A percentile compares a stretch with the other conserved stretches of the same genome.
Evolutionary conservation across 2,888 invertebrate genomes (phyloP).

Genomic region (Temnothorax ravouxi): DNA sequence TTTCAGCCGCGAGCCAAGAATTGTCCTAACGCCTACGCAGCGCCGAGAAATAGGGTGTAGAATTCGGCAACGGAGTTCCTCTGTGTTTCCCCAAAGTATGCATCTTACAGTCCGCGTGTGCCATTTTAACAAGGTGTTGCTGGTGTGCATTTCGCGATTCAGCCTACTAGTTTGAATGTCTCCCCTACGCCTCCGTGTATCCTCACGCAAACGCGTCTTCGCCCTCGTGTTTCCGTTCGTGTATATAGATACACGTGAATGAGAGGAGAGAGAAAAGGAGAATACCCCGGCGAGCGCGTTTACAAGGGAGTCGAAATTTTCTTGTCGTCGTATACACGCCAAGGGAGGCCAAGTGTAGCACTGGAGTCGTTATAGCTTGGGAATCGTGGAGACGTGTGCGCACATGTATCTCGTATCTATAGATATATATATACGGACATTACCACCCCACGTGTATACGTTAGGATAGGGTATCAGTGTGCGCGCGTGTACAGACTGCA

Average conservation of each 20-base stretch:
- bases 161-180: neutral
- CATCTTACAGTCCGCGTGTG: constrained; percentile 47
- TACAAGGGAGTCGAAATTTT: constrained; percentile 76
- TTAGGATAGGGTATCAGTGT: constrained; percentile 18
- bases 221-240: constrained; percentile 11
- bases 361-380: constrained; percentile 51
- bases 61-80: constrained; percentile 60
- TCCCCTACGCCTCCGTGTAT: neutral
- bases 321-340: constrained; percentile 73
- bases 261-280: neutral
- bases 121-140: neutral
- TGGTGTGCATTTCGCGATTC: constrained; percentile 31
- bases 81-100: constrained; percentile 69
- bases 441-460: neutral
- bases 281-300: neutral
- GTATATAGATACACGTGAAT: constrained; percentile 19
- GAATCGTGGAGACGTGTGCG: neutral
- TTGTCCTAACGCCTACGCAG: constrained; percentile 65
- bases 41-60: neutral
- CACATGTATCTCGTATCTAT: neutral
- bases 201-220: neutral
- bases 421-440: too few species aligned
- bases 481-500: constrained; percentile 54
- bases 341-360: constrained; percentile 62
- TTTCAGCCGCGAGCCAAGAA: constrained; percentile 62